Conservation (phyloP, 2,888 invertebrate genomes). For the Clepsis dumicolana region DNA sequence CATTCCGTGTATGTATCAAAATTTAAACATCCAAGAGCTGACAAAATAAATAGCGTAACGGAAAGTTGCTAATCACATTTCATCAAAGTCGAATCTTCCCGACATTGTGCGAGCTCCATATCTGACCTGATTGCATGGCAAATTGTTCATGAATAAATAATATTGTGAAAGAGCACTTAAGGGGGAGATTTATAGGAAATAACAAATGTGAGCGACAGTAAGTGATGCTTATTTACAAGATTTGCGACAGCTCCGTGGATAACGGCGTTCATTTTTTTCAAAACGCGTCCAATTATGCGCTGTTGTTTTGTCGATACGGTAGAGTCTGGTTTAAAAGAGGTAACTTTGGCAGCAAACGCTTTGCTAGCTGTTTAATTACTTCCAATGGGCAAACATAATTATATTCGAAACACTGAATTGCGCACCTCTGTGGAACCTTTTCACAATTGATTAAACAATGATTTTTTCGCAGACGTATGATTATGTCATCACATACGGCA, state of each 20-base stretch:
- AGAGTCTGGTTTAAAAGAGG: too few relatives aligned
- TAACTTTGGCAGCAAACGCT: too few relatives aligned
- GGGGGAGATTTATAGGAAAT: slow-evolving; percentile 53
- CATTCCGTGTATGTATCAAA: slow-evolving; percentile 2
- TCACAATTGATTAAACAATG: too few relatives aligned
- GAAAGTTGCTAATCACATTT: slow-evolving; percentile 72
- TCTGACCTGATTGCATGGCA: slow-evolving; percentile 83
- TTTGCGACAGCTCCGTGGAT: neutral
- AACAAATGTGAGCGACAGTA: slow-evolving; percentile 18
- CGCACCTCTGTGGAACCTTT: too few relatives aligned
- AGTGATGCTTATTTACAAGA: neutral
- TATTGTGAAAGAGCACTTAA: slow-evolving; percentile 69
- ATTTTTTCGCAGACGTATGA: too few relatives aligned
- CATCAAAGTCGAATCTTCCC: slow-evolving; percentile 77
- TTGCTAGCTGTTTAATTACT: too few relatives aligned
- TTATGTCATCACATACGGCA: too few relatives aligned
- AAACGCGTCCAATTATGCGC: neutral
- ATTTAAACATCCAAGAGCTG: slow-evolving; percentile 5
- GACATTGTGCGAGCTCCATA: slow-evolving; percentile 68
- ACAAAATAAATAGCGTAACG: slow-evolving; percentile 41
- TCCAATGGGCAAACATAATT: too few relatives aligned
- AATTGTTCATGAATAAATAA: slow-evolving; percentile 86
- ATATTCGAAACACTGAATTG: too few relatives aligned
- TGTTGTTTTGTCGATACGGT: too few relatives aligned
- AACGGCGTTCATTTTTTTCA: neutral